These are phyloP conservation scores for Ophioninae sp. DNA, from an alignment of 2,888 invertebrate species.

Conservation along the genomic window DNA sequence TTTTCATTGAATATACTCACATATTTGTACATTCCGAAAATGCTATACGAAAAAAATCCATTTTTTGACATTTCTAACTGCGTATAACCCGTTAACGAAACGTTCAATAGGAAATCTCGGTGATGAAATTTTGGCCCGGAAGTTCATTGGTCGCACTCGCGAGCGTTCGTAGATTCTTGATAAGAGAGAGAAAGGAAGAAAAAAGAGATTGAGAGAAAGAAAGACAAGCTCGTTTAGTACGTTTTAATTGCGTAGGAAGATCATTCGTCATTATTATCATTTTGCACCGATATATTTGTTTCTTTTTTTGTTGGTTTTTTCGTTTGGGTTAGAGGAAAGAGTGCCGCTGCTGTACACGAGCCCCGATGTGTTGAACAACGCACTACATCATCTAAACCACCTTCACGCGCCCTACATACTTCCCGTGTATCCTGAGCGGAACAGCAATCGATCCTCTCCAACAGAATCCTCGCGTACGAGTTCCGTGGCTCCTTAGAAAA, in stretches of 20 bases:
- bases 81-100: too few species aligned
- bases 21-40: too few species aligned
- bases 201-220: constrained; percentile 3
- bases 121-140: not conserved
- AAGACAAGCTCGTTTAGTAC: not conserved
- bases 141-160: constrained; percentile 14
- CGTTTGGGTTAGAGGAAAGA: constrained; percentile 78
- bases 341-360: constrained; percentile 80
- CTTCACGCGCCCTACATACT: constrained; percentile 75
- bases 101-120: not conserved
- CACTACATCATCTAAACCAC: constrained; percentile 79
- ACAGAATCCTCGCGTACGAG: constrained; percentile 69
- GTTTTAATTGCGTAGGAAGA: constrained; percentile 63
- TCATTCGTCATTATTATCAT: constrained; percentile 71
- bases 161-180: constrained; percentile 48
- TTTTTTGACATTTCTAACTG: too few species aligned
- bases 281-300: constrained; percentile 70
- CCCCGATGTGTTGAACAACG: constrained; percentile 80
- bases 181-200: constrained; percentile 3
- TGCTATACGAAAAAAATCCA: too few species aligned
- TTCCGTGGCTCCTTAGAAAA: constrained; percentile 67
- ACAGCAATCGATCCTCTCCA: constrained; percentile 72
- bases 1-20: too few species aligned
- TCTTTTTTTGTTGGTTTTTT: constrained; percentile 70
- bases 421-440: constrained; percentile 73